These are phyloP conservation scores for Pseudorhombus dupliciocellatus DNA, from an alignment of 2,113 vertebrate species.

Conservation along the genomic window DNA sequence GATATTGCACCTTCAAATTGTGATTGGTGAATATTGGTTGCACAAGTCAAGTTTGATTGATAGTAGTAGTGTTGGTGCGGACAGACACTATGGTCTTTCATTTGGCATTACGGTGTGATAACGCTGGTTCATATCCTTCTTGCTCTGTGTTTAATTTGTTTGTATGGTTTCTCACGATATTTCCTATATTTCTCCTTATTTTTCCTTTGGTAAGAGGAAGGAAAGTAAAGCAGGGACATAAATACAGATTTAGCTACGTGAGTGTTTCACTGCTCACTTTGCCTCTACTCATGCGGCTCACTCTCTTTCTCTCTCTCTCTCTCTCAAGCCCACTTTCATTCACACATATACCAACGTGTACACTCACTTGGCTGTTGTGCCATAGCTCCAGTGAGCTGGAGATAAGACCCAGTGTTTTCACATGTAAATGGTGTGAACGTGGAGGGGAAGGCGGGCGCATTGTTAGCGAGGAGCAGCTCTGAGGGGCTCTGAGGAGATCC, in stretches of 20 bases:
- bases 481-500: constrained; percentile 65
- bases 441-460: constrained; percentile 64
- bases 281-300: constrained; percentile 17
- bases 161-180: not conserved
- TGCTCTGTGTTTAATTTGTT: not conserved
- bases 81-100: constrained; percentile 28
- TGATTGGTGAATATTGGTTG: too few relatives aligned
- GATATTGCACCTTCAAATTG: too few relatives aligned
- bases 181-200: constrained; percentile 2
- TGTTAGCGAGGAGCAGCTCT: constrained; percentile 66
- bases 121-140: constrained; percentile 40
- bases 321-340: constrained; percentile 36
- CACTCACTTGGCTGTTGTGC: constrained; percentile 59
- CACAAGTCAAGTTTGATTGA: not conserved
- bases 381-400: constrained; percentile 71
- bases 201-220: not conserved
- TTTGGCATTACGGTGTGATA: constrained; percentile 48
- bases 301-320: constrained; percentile 1
- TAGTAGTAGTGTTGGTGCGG: not conserved
- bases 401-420: constrained; percentile 81
- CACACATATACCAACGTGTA: constrained; percentile 32
- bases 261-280: constrained; percentile 32
- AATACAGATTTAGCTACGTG: constrained; percentile 20
- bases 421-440: constrained; percentile 77
- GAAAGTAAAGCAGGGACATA: constrained; percentile 10